phyloP scores from a whole-genome alignment of 2,888 invertebrate genomes.

The Latrodectus elegans region DNA sequence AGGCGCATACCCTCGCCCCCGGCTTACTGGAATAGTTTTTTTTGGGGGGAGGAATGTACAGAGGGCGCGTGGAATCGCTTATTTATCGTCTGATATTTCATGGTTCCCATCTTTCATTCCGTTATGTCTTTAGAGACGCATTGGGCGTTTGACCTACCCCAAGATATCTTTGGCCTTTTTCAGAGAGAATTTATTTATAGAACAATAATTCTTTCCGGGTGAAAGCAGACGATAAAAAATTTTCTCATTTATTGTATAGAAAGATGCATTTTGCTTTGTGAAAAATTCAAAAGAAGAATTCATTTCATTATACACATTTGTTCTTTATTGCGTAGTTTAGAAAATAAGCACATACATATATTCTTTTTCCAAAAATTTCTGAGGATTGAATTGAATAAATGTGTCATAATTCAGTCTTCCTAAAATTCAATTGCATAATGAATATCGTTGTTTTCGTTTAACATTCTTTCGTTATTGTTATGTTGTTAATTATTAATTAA shows the following conservation, averaged over 20 bases:
- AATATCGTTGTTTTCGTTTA: too few relatives aligned
- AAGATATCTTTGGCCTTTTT: conserved; percentile 29
- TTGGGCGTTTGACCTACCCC: conserved; percentile 39
- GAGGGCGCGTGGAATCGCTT: conserved; percentile 18
- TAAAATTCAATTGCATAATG: too few relatives aligned
- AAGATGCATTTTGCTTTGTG: background rate
- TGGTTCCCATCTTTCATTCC: conserved; percentile 26
- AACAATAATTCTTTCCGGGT: conserved; percentile 39
- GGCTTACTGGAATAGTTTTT: background rate
- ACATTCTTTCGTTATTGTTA: too few relatives aligned
- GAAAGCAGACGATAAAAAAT: background rate
- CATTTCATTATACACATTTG: too few relatives aligned
- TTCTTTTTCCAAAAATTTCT: too few relatives aligned
- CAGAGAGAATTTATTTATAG: conserved; percentile 47
- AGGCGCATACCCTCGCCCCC: conserved; percentile 5
- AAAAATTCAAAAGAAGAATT: too few relatives aligned
- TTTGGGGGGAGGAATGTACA: background rate
- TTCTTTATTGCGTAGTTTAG: too few relatives aligned
- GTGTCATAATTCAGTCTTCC: too few relatives aligned
- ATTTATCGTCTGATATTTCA: conserved; percentile 53
- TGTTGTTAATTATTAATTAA: too few relatives aligned
- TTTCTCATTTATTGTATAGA: background rate
- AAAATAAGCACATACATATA: too few relatives aligned
- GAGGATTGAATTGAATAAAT: too few relatives aligned
- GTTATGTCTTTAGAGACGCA: conserved; percentile 14